Base-by-base conservation (phyloP, 2,888 invertebrate genomes). In the Drosophila ezoana region DNA sequence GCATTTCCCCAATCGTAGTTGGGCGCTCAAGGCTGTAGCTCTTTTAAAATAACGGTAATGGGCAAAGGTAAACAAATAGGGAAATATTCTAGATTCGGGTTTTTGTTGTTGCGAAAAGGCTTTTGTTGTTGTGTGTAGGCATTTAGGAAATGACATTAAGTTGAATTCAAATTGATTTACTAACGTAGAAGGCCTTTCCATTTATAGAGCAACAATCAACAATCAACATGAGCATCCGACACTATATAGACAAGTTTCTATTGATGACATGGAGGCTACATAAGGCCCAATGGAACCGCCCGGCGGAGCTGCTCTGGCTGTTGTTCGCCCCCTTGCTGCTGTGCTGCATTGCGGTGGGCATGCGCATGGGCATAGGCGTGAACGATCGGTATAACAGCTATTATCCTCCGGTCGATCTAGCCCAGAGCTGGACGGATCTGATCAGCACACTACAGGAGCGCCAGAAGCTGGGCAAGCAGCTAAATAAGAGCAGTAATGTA, bases 251-350 rank as follows among this genome's bases (percentile, higher is more conserved):
- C 8, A 74, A 71, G 56, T 75, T 83, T 9, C 0, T 70, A 4
- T 32, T 88, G 44, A 40, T 84, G 4, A 45, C 70, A 20, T 87
- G 83, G 88, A 77, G 73, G 48, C 64, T 79, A 16, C 75, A 73
- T 33, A 79, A 68, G 52, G 43, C 68, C 2, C 86, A 79, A 59
- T 52, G 74, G 68, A 69, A 70, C 43, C 76, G 62, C 9, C 72
- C 69, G 0, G 0, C 38, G 4, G 80, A 84, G 28, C 41, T 84
- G 4, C 0, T 64, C 0, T 68, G 77, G 59, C 1, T 82, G 1
- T 0, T 88, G 2, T 45, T 69, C 0, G 53, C 64, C 1, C 83
- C 83, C 0, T 38, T 62, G 1, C 0, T 69, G 0, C 14, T 88
- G 11, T 57, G 63, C 23, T 10, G 70, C 4, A n/a, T 86, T 5